Evolutionary conservation across 2,113 vertebrate species (phyloP).

Genomic region (Gobiocypris rarus): DNA sequence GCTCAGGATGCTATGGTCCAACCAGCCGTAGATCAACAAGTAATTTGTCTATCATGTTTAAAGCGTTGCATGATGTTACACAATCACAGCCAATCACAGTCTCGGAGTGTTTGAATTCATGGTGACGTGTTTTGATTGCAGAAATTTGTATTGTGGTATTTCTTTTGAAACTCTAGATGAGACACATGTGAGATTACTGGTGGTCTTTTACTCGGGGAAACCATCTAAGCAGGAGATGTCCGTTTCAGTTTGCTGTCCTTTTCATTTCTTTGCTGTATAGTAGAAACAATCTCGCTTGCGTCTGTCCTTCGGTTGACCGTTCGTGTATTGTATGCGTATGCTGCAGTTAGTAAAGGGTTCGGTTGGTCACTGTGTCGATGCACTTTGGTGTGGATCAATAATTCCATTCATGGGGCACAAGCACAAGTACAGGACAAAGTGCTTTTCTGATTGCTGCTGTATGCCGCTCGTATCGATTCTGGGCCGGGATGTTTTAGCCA

Average conservation of each 20-base stretch:
- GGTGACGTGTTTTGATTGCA: neutral
- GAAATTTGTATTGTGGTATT: neutral
- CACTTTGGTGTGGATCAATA: constrained; percentile 45
- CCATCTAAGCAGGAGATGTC: neutral
- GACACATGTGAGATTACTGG: too few species aligned
- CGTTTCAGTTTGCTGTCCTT: neutral
- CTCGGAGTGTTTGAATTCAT: neutral
- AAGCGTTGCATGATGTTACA: neutral
- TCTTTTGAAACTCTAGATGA: too few species aligned
- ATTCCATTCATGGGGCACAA: constrained; percentile 39
- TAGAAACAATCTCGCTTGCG: neutral
- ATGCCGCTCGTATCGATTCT: constrained; percentile 46
- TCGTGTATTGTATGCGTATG: constrained; percentile 6
- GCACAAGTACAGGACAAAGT: constrained; percentile 56
- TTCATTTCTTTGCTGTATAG: neutral
- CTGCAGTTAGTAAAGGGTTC: constrained; percentile 34
- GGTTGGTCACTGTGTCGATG: constrained; percentile 31
- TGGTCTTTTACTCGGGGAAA: neutral
- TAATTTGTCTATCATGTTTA: neutral
- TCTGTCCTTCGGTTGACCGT: constrained; percentile 11
- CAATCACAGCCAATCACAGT: too few species aligned
- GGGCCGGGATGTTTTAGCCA: constrained; percentile 50
- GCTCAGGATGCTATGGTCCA: too few species aligned
- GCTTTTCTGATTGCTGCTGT: constrained; percentile 52
- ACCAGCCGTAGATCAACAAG: neutral